Percentiles rank a stretch among this genome's conserved stretches.
These are phyloP conservation scores for Alexandromys fortis DNA, from an alignment of 2,113 vertebrate species.

Conservation along the genomic window DNA sequence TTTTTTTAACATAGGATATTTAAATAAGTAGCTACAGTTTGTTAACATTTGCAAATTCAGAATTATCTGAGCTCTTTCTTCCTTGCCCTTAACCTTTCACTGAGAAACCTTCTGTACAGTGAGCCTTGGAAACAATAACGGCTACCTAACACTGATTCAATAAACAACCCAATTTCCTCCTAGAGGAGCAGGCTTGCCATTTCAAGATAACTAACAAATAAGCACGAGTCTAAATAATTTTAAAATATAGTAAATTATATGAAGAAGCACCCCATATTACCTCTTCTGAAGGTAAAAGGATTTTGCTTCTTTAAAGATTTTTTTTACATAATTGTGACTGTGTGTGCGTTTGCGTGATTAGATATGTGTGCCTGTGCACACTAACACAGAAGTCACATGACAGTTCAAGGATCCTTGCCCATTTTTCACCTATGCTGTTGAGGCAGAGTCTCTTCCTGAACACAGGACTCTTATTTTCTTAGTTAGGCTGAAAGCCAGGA, in stretches of 20 bases:
- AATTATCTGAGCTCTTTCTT: background rate
- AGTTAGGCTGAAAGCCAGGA: background rate
- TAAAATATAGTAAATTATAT: background rate
- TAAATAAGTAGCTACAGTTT: background rate
- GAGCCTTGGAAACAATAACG: conserved; percentile 9
- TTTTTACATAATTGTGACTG: background rate
- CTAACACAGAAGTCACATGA: background rate
- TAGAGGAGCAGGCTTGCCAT: background rate
- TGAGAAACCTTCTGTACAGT: background rate
- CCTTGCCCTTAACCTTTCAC: background rate
- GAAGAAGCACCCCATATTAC: background rate
- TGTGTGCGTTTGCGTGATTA: background rate
- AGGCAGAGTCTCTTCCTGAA: background rate
- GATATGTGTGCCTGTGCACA: background rate
- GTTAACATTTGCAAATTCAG: background rate
- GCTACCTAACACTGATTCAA: conserved; percentile 23
- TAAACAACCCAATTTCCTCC: conserved; percentile 13
- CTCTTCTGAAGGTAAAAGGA: background rate
- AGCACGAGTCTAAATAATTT: background rate
- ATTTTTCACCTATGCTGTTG: background rate
- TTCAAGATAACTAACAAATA: conserved; percentile 11
- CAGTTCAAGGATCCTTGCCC: background rate
- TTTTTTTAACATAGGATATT: background rate
- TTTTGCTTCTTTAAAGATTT: background rate
- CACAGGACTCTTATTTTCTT: background rate